These are phyloP conservation scores for Oxygymnocypris stewartii DNA, from an alignment of 2,113 vertebrate genomes.

Conservation along the genomic window DNA sequence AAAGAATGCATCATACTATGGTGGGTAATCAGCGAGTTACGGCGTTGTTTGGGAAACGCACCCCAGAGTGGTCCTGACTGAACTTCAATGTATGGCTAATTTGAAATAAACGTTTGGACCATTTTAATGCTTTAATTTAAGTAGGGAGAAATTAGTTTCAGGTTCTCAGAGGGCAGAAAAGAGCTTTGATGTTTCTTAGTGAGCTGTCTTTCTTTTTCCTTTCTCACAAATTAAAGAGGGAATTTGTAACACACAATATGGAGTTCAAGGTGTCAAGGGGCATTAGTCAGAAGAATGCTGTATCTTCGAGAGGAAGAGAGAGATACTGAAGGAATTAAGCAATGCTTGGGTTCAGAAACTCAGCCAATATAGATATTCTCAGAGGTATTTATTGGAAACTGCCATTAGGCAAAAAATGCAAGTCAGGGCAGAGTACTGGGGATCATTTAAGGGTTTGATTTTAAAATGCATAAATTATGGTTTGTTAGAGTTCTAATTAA, in stretches of 20 bases:
- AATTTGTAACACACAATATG: slow-evolving; percentile 39
- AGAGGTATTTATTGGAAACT: slow-evolving; percentile 3
- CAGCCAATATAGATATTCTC: background rate
- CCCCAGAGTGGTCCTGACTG: no score
- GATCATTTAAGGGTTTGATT: background rate
- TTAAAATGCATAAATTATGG: background rate
- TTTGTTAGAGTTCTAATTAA: background rate
- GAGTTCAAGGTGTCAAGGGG: slow-evolving; percentile 48
- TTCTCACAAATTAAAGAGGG: slow-evolving; percentile 50
- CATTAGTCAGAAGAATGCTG: slow-evolving; percentile 45
- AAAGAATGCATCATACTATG: no score
- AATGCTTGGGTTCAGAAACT: background rate
- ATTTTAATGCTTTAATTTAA: slow-evolving; percentile 47
- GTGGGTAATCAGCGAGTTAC: no score
- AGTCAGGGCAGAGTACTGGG: slow-evolving; percentile 5
- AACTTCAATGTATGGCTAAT: slow-evolving; percentile 51
- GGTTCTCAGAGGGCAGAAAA: slow-evolving; percentile 56
- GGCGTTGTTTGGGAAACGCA: no score
- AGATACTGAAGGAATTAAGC: slow-evolving; percentile 11
- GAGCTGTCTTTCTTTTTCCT: slow-evolving; percentile 18
- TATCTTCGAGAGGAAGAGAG: background rate
- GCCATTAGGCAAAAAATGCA: background rate
- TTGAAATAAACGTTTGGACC: slow-evolving; percentile 34
- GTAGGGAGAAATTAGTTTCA: slow-evolving; percentile 59
- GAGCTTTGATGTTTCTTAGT: slow-evolving; percentile 55